Evolutionary conservation across 2,888 invertebrate genomes (phyloP), one percentile per base, ranked within the genome.

Genomic region (Lochmaea crataegi): DNA sequence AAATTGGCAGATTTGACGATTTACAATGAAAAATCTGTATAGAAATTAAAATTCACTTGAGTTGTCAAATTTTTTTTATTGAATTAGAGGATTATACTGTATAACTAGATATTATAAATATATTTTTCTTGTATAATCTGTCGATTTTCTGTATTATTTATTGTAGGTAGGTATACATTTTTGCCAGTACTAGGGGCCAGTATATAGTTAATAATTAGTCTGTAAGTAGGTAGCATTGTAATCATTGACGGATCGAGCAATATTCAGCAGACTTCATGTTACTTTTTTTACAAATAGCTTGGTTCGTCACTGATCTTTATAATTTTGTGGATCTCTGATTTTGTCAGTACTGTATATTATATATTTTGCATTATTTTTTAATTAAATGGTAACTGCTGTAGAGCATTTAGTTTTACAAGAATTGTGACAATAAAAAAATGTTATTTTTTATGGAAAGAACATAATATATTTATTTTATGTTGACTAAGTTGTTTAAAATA

Each of bases 171-270:
- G 48, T 65, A 42, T 71, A 68, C 16, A 58, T 79, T 77, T 77
- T 80, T 82, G 83, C 83, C 83, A 83, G 83, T 83, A 83, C 78
- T 78, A 80, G 79, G 82, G 83, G 83, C 83, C 83, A 83, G 83
- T 83, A 83, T 82, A 80, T 81, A 77, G 76, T 76, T 68, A 73
- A 74, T 70, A 61, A 57, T 51, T 74, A 71, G 68, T 48, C 45
- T 69, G 14, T 77, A 77, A 75, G 71, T 70, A 65, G 42, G 45
- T 53, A 53, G 11, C 42, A 41, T 70, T 57, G 53, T 63, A 57
- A 53, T 42, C 56, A 16, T 16, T 68, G 65, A 12, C 56, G 51
- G 65, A 56, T 66, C 60, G 63, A 69, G 45, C 26, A 65, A 71
- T 71, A 16, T 12, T 63, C 57, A 26, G 53, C 32, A 9, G 32